Evolutionary conservation across 1,140 invertebrate species (phyloP), one percentile per base, ranked within the genome.

Genomic region (Hyposmocoma kahamanoa): DNA sequence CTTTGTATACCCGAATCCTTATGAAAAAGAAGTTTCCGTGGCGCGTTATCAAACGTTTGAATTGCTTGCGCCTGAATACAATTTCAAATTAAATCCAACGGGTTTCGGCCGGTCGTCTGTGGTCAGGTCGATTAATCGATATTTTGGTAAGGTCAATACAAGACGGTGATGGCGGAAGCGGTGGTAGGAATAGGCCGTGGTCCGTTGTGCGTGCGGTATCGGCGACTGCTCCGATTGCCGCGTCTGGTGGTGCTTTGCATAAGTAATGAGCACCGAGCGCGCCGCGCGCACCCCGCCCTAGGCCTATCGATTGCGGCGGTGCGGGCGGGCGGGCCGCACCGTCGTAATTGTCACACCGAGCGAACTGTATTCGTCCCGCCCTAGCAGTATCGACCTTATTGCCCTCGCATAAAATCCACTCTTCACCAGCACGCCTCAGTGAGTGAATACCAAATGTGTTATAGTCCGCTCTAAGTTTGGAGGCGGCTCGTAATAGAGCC

Each of bases 221-320:
- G 26, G 48, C 50, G 62, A n/a, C n/a, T n/a, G n/a, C n/a, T n/a
- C n/a, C n/a, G n/a, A n/a, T n/a, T 54, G 53, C 56, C 45, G 57
- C 65, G 67, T 64, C 62, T 22, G 54, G 57, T 75, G 63, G 63
- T 79, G 75, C 65, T 84, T 84, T 84, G 77, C 81, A 82, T 84
- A 84, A 84, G 73, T 84, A 84, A 84, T 81, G 78, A 58, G 39
- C 59, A 34, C 48, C 65, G 58, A 59, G 43, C 52, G n/a, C 42
- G 56, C n/a, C 39, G 43, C 41, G 42, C 55, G 48, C 34, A 53
- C 17, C 44, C 56, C 36, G 48, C 34, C 55, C 59, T 78, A 81
- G 77, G 80, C 80, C 80, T 84, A 84, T 84, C 80, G 78, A 84
- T 84, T 82, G 81, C 74, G 78, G 71, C 73, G 74, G 76, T 70